These are phyloP conservation scores for Acanthurus lineatus DNA, from an alignment of 2,797 vertebrate species.

Conservation along the genomic window DNA sequence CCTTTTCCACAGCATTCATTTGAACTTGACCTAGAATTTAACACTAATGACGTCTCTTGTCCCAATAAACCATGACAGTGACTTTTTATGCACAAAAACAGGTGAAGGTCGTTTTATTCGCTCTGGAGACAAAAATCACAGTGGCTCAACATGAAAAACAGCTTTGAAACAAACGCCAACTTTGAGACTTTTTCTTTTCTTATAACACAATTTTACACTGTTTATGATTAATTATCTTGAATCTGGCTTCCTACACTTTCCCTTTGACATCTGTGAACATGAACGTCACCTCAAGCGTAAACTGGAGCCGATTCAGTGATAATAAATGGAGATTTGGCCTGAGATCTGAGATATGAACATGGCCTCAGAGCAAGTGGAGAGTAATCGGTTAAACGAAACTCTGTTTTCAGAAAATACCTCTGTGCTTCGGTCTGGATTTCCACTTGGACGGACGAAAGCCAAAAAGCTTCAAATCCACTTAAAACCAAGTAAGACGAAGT, in stretches of 20 bases:
- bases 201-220: background rate
- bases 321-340: background rate
- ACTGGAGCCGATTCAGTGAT: background rate
- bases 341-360: background rate
- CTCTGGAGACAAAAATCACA: too few species aligned
- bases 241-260: background rate
- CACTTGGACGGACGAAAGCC: background rate
- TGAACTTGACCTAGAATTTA: background rate
- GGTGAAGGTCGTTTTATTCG: too few species aligned
- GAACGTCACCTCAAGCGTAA: background rate
- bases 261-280: background rate
- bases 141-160: too few species aligned
- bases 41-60: background rate
- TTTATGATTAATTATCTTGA: background rate
- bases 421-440: slow-evolving; percentile 2
- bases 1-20: too few species aligned
- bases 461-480: slow-evolving; percentile 4
- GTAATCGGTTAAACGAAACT: background rate
- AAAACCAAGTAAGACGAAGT: background rate
- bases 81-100: background rate
- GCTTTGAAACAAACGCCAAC: background rate
- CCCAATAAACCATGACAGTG: background rate
- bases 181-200: background rate
- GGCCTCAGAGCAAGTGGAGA: background rate
- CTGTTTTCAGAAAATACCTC: background rate